Conservation (phyloP, 2,113 vertebrate species). For the Platycercus adscitus region DNA sequence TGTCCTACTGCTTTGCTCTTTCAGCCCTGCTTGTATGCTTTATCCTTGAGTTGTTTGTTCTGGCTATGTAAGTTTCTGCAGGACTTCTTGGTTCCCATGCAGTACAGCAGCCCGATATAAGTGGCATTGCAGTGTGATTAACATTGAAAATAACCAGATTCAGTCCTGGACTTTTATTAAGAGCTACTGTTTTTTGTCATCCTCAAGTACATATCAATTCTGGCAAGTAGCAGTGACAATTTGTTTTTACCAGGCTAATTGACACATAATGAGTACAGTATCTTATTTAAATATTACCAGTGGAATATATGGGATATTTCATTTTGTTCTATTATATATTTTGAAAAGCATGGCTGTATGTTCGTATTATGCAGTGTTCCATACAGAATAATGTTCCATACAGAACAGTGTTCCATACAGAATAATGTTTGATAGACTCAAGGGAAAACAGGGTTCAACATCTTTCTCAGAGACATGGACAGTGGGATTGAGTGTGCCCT, state of each 20-base stretch:
- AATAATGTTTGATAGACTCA: not conserved
- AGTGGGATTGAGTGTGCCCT: too few relatives aligned
- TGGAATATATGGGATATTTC: not conserved
- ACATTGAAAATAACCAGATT: not conserved
- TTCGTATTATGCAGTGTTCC: not conserved
- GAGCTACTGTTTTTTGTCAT: not conserved
- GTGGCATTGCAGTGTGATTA: not conserved
- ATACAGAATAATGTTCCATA: not conserved
- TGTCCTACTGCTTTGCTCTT: not conserved
- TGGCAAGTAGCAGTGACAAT: not conserved
- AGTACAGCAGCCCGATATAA: not conserved
- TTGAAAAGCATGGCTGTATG: not conserved
- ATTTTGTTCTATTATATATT: not conserved
- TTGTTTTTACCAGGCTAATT: not conserved
- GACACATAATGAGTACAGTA: not conserved
- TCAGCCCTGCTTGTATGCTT: not conserved
- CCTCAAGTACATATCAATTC: not conserved
- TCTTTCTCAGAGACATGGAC: too few relatives aligned
- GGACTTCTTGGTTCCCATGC: not conserved
- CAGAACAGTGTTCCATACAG: not conserved
- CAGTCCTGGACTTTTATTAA: not conserved
- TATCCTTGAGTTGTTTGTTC: not conserved
- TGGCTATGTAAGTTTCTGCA: not conserved
- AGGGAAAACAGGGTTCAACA: not conserved
- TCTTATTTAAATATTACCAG: not conserved